Evolutionary conservation across 2,797 vertebrate genomes (phyloP).

Genomic region (Rhinoraja longicauda): DNA sequence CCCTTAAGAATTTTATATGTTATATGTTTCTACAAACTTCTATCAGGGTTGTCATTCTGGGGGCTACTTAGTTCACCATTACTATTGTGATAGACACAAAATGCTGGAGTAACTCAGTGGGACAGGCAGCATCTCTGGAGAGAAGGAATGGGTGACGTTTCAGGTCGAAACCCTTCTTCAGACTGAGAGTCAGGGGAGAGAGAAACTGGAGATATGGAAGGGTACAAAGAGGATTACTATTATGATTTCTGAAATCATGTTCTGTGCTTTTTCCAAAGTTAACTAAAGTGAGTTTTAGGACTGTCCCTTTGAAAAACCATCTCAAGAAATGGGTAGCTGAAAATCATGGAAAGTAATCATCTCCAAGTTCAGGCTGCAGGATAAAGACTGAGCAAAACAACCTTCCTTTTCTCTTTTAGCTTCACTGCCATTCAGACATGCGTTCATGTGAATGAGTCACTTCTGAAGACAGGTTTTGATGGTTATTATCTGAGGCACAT

Average conservation of each 20-base stretch:
- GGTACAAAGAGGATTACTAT: too few species aligned
- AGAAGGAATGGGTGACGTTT: too few species aligned
- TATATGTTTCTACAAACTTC: too few species aligned
- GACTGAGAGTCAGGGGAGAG: too few species aligned
- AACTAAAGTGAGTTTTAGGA: background rate
- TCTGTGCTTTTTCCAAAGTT: background rate
- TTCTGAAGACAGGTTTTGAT: background rate
- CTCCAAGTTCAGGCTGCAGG: background rate
- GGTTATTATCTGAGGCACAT: background rate
- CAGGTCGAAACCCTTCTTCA: too few species aligned
- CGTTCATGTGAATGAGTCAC: background rate
- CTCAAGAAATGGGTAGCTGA: background rate
- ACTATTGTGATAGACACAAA: background rate
- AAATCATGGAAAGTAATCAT: background rate
- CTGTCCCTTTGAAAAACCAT: background rate
- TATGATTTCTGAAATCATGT: background rate
- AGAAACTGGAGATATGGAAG: too few species aligned
- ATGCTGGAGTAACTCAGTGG: too few species aligned
- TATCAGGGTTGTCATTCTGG: background rate
- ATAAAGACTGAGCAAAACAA: background rate
- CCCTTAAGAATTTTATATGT: too few species aligned
- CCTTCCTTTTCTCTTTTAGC: background rate
- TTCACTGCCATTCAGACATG: background rate
- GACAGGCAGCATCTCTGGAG: too few species aligned
- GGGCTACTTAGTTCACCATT: background rate